Conservation (phyloP, 2,113 vertebrate genomes). For the Indri indri region DNA sequence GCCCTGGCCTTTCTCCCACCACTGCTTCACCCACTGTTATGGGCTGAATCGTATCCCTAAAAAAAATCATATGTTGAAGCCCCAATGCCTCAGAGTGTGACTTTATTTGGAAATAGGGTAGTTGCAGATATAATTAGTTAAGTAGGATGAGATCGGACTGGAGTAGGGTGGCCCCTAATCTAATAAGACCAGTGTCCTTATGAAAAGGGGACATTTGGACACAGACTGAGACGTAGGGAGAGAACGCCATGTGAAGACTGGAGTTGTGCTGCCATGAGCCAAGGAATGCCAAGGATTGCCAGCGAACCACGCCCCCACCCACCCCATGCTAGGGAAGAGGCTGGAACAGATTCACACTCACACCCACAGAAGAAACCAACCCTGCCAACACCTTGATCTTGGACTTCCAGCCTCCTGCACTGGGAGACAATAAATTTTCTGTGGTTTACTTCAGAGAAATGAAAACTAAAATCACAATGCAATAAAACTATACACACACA, state of each 20-base stretch:
- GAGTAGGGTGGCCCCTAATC: not conserved
- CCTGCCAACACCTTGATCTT: not conserved
- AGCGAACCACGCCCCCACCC: not conserved
- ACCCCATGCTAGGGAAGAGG: not conserved
- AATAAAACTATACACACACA: no score
- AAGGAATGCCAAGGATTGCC: not conserved
- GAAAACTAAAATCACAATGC: no score
- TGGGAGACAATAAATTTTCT: not conserved
- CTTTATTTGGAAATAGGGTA: not conserved
- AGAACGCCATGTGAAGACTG: not conserved
- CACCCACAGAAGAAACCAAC: not conserved
- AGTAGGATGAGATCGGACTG: not conserved
- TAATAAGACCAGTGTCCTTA: not conserved
- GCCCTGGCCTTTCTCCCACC: not conserved
- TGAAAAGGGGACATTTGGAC: not conserved
- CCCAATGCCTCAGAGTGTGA: not conserved
- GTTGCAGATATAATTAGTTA: not conserved
- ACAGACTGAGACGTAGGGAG: not conserved
- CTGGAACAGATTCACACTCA: not conserved
- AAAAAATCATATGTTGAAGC: not conserved
- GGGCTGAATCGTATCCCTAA: not conserved
- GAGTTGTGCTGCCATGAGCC: not conserved
- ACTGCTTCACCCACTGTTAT: not conserved
- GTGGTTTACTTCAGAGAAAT: not conserved
- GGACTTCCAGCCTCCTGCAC: not conserved